phyloP scores from a whole-genome alignment of 2,113 vertebrate species.

The Gila orcuttii region DNA sequence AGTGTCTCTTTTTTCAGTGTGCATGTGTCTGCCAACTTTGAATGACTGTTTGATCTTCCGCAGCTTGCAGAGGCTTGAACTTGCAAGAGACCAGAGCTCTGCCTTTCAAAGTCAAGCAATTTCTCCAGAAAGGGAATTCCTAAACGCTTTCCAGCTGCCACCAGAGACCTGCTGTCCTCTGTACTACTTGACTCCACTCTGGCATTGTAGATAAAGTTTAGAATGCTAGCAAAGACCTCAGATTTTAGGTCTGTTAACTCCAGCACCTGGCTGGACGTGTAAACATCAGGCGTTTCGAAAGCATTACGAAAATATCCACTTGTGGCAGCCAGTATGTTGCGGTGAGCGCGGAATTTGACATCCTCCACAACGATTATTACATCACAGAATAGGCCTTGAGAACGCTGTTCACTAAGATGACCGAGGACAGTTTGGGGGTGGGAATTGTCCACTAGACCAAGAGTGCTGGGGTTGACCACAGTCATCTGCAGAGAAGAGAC shows the following conservation, averaged over 20 bases:
- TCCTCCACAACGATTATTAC: conserved; percentile 98
- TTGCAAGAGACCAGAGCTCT: conserved; percentile 45
- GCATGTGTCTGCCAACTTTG: conserved; percentile 48
- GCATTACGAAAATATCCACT: conserved; percentile 95
- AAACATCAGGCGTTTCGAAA: conserved; percentile 84
- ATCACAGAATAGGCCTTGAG: conserved; percentile 92
- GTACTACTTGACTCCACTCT: conserved; percentile 82
- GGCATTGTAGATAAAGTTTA: conserved; percentile 97
- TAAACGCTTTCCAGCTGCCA: conserved; percentile 91
- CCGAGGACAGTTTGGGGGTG: conserved; percentile 90
- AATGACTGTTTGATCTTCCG: conserved; percentile 56
- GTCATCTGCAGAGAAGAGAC: conserved; percentile 82
- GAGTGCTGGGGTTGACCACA: conserved; percentile 84
- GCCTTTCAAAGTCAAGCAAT: conserved; percentile 70
- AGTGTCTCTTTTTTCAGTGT: conserved; percentile 71
- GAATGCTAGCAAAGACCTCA: conserved; percentile 94
- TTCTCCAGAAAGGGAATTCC: conserved; percentile 97
- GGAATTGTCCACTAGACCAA: conserved; percentile 88
- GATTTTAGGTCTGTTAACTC: conserved; percentile 95
- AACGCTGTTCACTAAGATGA: conserved; percentile 93
- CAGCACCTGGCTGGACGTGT: conserved; percentile 88
- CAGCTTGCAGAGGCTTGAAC: conserved; percentile 43
- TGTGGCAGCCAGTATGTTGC: conserved; percentile 94
- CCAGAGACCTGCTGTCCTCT: conserved; percentile 84
- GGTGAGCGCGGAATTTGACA: conserved; percentile 96